Conservation (phyloP, 1,140 invertebrate genomes). For the Lepidurus apus region DNA sequence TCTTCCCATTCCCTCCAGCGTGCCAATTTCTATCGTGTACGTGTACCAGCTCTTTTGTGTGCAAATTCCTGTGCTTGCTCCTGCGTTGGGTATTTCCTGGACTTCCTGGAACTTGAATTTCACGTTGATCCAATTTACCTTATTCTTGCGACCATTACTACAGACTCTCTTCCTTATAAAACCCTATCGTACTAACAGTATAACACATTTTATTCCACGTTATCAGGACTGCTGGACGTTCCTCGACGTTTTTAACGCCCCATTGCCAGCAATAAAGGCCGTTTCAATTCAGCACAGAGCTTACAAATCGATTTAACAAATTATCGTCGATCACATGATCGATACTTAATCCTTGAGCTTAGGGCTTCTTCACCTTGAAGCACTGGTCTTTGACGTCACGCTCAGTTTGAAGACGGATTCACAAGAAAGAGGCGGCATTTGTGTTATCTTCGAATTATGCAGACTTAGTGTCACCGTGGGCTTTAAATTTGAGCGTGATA, state of each 20-base stretch:
- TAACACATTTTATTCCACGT: neutral
- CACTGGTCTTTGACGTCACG: neutral
- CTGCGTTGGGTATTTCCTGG: neutral
- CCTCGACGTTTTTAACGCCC: too few relatives aligned
- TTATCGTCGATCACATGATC: neutral
- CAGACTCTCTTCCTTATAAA: neutral
- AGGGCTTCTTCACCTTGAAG: slow-evolving; percentile 13
- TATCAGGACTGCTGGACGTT: neutral
- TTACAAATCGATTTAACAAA: too few relatives aligned
- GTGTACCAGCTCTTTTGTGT: neutral
- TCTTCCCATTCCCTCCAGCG: neutral
- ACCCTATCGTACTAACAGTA: neutral
- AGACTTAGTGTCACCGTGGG: too few relatives aligned
- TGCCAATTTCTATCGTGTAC: slow-evolving; percentile 13
- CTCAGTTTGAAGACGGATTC: neutral
- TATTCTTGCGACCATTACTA: neutral
- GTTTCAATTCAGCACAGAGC: too few relatives aligned
- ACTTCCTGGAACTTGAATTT: slow-evolving; percentile 4
- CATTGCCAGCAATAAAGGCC: too few relatives aligned
- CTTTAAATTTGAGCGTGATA: neutral
- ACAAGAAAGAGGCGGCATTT: neutral
- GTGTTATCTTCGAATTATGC: neutral
- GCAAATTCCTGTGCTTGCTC: slow-evolving; percentile 18
- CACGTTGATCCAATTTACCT: neutral
- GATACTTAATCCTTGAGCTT: neutral